A percentile compares a stretch with the other conserved stretches of the same genome.
Conservation (phyloP, 2,888 invertebrate species). For the Pyrgus malvae region DNA sequence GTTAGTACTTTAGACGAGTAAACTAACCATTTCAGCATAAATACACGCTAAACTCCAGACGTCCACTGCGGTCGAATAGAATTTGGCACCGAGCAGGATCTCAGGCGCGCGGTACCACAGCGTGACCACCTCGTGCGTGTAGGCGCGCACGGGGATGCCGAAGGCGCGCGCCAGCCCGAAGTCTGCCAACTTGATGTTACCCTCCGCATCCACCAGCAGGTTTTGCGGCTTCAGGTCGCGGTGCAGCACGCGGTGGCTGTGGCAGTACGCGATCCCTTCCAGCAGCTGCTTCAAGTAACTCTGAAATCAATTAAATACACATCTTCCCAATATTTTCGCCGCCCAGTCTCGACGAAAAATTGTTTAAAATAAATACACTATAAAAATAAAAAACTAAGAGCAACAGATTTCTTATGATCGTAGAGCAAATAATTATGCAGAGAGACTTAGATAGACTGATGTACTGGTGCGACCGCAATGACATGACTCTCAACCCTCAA, state of each 20-base stretch:
- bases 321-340: too few species aligned
- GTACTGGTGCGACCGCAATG: too few species aligned
- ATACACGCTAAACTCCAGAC: conserved; percentile 98
- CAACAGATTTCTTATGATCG: too few species aligned
- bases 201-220: conserved; percentile 91
- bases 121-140: conserved; percentile 96
- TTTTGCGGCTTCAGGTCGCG: conserved; percentile 98
- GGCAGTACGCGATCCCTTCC: conserved; percentile 94
- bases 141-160: conserved; percentile 94
- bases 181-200: conserved; percentile 96
- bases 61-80: conserved; percentile 96
- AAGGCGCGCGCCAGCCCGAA: conserved; percentile 97
- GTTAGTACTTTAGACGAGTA: too few species aligned
- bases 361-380: too few species aligned
- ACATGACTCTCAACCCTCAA: too few species aligned
- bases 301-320: conserved; percentile 60
- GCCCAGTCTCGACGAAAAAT: too few species aligned
- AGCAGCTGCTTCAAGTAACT: conserved; percentile 94
- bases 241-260: conserved; percentile 93
- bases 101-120: conserved; percentile 99
- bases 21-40: conserved; percentile 94
- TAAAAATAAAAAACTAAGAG: too few species aligned
- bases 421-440: too few species aligned
- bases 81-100: conserved; percentile 93
- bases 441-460: too few species aligned